Evolutionary conservation across 2,888 invertebrate genomes (phyloP), one percentile per base, ranked within the genome.

Genomic region (Mamestra brassicae): DNA sequence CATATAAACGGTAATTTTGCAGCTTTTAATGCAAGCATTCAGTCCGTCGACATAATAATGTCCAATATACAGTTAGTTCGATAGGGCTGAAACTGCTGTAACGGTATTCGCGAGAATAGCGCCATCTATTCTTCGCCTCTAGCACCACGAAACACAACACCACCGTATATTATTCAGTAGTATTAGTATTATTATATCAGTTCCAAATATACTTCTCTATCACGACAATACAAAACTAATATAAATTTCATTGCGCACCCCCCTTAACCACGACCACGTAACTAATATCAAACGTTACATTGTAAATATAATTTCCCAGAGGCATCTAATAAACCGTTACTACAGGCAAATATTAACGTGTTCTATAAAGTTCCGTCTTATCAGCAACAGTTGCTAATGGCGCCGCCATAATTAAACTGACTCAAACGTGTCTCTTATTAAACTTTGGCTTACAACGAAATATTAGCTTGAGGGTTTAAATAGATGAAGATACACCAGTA

Each of bases 261-360:
- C 69, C 66, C 62, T 74, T 80, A 76, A 79, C 75, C 68, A 73
- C 78, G 67, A 75, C 81, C 75, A 72, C 80, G 80, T 71, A 82
- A 83, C 85, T 82, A 83, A 83, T 85, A 87, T 86, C 86, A 84
- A 79, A 82, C 65, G 65, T 78, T 79, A 88, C 83, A 86, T 80
- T 84, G 87, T 89, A 87, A 89, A 87, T 83, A 87, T 88, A 84
- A 88, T 86, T 85, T 84, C 86, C 85, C 85, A 81, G 78, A 87
- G 86, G 85, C 87, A 81, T 87, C 73, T 81, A 85, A 81, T 88
- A 84, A 86, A 81, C 87, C 74, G 79, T 85, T 79, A 81, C 77
- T 80, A 82, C 62, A 66, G 62, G 75, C 76, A 83, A 88, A 89
- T 89, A 88, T 87, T 87, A 85, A 84, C 85, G 83, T 76, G 81